Percentiles rank a stretch among this genome's conserved stretches.
These are phyloP conservation scores for Ophthalmotilapia sp. DNA, from an alignment of 2,113 vertebrate genomes.

Conservation along the genomic window DNA sequence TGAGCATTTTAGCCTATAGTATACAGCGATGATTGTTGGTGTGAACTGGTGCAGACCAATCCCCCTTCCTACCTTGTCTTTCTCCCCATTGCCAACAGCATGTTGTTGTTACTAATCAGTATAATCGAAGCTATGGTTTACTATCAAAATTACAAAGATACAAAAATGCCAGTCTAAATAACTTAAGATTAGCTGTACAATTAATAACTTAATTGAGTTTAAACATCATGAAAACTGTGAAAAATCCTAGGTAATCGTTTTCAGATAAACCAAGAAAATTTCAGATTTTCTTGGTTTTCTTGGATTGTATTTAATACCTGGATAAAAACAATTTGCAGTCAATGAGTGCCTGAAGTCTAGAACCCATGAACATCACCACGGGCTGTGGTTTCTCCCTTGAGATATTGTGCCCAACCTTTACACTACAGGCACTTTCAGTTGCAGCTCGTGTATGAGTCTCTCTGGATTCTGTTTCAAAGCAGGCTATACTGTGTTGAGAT, in stretches of 20 bases:
- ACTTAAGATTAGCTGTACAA: not conserved
- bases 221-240: not conserved
- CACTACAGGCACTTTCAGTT: not conserved
- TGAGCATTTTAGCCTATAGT: not conserved
- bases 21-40: not conserved
- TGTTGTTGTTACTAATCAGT: not conserved
- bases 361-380: not conserved
- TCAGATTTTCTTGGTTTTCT: not conserved
- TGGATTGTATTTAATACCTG: not conserved
- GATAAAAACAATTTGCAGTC: not conserved
- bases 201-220: not conserved
- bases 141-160: not conserved
- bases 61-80: not conserved
- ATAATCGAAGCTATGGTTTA: not conserved
- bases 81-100: not conserved
- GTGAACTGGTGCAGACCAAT: not conserved
- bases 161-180: not conserved
- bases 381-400: not conserved
- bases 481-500: not conserved
- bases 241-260: not conserved
- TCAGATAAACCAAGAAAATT: fast-evolving
- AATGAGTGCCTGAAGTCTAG: not conserved
- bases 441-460: not conserved
- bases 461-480: not conserved
- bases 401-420: not conserved